Base-by-base conservation (phyloP, 2,113 vertebrate species). In the Elephantulus edwardii region DNA sequence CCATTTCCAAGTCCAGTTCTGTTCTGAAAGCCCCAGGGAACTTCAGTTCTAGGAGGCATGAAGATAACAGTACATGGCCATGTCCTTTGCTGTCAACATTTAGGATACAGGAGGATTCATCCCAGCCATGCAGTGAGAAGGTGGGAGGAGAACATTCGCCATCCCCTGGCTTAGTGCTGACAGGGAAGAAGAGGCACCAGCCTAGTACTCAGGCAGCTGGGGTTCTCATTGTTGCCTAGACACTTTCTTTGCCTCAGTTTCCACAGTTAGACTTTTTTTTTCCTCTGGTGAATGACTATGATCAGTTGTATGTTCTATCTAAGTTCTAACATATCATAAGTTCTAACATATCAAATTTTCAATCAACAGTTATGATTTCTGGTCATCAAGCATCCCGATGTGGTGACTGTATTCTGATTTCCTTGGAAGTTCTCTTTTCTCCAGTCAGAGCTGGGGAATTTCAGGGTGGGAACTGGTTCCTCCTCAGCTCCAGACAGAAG, bases 351-450 rank as follows among this genome's bases (percentile, higher is more conserved):
- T 42, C 68, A 50, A 38, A 74, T 46, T 77, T 71, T 83, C 82
- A 22, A 64, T 8, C 16, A 28, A 19, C 10, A 81, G 13, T 48
- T 62, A 16, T 72, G 46, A 12, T 33, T 89, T 83, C 20, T 28
- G 28, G 38, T 86, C 52, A 64, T 9, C 54, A 74, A 33, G 16
- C 38, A 58, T 33, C 19, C 50, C 52, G 17, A 86, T 71, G 52
- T 76, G 26, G 22, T 82, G 62, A 54, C 38, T 17, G 19, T 42
- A 26, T 48, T 79, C 44, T n/a, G 48, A 56, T 64, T 79, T 88
- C 46, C 76, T 85, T 92, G 40, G 83, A 56, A 92, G 78, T 44
- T 6, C 12, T 10, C 20, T 93, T 60, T 92, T 40, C 58, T 74
- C 10, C 16, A 40, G 75, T 60, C 48, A 60, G 35, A 88, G 70